Evolutionary conservation across 2,888 invertebrate species (phyloP).

Genomic region (Xestobium rufovillosum): DNA sequence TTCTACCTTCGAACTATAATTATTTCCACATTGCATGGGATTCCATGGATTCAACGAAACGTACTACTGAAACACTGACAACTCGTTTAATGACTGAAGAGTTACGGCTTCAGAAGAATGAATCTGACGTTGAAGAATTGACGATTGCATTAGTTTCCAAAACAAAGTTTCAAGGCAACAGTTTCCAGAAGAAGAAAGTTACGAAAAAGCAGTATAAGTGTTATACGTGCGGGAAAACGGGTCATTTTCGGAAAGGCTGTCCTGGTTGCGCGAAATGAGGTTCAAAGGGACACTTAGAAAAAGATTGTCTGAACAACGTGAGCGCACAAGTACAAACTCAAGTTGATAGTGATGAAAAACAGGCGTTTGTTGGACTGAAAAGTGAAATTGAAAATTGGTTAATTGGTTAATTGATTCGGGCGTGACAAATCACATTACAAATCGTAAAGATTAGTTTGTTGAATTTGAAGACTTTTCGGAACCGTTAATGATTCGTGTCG

Average conservation of each 20-base stretch:
- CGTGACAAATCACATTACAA: constrained; percentile 19
- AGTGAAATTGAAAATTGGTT: constrained; percentile 5
- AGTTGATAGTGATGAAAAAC: too few species aligned
- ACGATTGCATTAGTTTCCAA: not conserved
- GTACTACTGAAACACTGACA: constrained; percentile 12
- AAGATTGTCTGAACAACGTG: not conserved
- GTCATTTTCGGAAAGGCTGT: constrained; percentile 18
- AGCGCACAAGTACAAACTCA: too few species aligned
- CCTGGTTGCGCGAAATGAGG: constrained; percentile 15
- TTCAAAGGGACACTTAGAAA: constrained; percentile 13
- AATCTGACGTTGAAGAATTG: constrained; percentile 5
- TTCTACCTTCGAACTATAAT: constrained; percentile 10
- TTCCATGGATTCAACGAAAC: constrained; percentile 6
- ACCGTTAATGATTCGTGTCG: constrained; percentile 11
- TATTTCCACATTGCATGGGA: constrained; percentile 18
- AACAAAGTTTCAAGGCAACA: not conserved
- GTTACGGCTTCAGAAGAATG: constrained; percentile 1
- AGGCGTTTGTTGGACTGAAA: constrained; percentile 5
- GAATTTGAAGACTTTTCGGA: constrained; percentile 12
- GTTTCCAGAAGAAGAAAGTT: not conserved
- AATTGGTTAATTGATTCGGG: constrained; percentile 19
- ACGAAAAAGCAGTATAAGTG: constrained; percentile 5
- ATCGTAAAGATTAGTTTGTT: constrained; percentile 15
- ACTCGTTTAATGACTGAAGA: constrained; percentile 12
- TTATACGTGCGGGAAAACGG: constrained; percentile 17